phyloP scores from a whole-genome alignment of 92 coral and sea anemone species.

The Palythoa heliodiscus region DNA sequence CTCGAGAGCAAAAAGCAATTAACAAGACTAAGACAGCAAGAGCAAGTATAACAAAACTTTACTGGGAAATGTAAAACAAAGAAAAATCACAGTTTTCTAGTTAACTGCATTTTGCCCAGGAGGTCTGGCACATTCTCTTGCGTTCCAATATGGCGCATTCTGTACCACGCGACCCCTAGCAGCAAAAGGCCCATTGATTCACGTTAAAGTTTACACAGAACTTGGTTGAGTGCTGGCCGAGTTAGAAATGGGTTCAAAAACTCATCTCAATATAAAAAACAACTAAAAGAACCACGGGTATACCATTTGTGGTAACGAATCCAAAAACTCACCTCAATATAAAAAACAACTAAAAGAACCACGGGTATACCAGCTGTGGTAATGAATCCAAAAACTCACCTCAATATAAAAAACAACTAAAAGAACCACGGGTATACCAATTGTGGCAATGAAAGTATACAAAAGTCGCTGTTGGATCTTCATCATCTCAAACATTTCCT shows the following conservation, averaged over 20 bases:
- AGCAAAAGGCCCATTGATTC: too few relatives aligned
- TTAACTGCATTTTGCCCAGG: too few relatives aligned
- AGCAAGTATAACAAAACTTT: too few relatives aligned
- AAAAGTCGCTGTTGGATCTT: conserved; percentile 89
- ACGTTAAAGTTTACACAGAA: too few relatives aligned
- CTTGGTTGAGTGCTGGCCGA: too few relatives aligned
- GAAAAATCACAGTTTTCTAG: too few relatives aligned
- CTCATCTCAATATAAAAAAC: conserved; percentile 88
- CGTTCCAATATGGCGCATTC: too few relatives aligned
- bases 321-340: conserved; percentile 71
- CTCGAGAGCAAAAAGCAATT: too few relatives aligned
- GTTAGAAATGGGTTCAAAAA: neutral
- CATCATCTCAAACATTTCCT: conserved; percentile 97
- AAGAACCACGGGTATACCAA: conserved; percentile 97
- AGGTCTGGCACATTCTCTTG: too few relatives aligned
- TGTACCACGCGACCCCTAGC: neutral
- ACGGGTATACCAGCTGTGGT: conserved; percentile 99
- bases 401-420: conserved; percentile 88
- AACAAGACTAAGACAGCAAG: too few relatives aligned
- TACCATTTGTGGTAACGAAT: conserved; percentile 87
- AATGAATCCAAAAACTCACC: conserved; percentile 37
- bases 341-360: conserved; percentile 83
- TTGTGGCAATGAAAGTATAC: conserved; percentile 96
- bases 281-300: conserved; percentile 90
- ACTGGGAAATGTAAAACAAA: too few relatives aligned